Conservation (phyloP, 35 echinoderm and acorn worm species). For the Holothuria glaberrima region DNA sequence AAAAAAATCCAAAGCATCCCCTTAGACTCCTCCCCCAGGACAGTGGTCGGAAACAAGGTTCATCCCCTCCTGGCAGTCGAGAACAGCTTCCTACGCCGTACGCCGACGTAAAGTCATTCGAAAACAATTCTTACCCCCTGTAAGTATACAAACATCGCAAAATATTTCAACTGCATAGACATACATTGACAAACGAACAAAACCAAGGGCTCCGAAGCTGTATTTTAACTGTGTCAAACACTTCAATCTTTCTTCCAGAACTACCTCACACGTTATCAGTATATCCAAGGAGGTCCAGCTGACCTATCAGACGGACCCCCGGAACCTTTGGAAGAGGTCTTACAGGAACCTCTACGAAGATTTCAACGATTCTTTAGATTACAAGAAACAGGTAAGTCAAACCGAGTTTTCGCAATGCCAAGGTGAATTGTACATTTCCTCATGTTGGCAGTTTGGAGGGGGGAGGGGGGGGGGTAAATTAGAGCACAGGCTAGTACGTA, state of each 20-base stretch:
- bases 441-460: no score
- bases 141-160: not conserved
- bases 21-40: no score
- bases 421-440: not conserved
- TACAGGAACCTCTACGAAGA: constrained; percentile 25
- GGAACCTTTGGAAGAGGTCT: not conserved
- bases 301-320: not conserved
- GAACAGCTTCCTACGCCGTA: no score
- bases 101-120: no score
- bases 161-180: not conserved
- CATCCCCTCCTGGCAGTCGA: no score
- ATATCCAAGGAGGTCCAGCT: not conserved
- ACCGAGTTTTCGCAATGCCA: no score
- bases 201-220: not conserved
- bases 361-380: constrained; percentile 54
- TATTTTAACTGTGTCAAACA: not conserved
- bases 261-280: constrained; percentile 26
- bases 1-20: no score
- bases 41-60: no score
- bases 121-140: not conserved
- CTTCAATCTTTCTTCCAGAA: not conserved
- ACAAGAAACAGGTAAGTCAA: constrained; percentile 56
- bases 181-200: not conserved
- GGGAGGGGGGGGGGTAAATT: no score
- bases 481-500: no score